Base-by-base conservation (phyloP, 1,140 invertebrate species). In the Acromyrmex echinatior region DNA sequence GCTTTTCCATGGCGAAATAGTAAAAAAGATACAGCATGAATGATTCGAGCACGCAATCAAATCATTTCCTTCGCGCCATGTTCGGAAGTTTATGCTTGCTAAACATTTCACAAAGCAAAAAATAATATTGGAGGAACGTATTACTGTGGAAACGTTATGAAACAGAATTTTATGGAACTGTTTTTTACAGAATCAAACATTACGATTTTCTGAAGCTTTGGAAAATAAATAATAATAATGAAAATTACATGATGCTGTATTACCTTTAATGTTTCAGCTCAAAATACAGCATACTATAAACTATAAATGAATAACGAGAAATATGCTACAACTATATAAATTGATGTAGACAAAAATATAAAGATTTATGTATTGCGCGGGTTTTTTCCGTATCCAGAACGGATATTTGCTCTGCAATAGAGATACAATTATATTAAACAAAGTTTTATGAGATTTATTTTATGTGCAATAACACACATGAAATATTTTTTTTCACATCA, bases 1-100 rank as follows among this genome's bases (percentile, higher is more conserved):
- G 25, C 35, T 45, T 79, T 60, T 82, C 21, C 35, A 60, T 25
- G 39, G 62, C 25, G 16, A 81, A 60, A 53, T 62, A 73, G 35
- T 82, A 73, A 68, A 73, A 25, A 66, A 65, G 16, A 18, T 16
- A 53, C 35, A 35, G 62, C 62, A 66, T 66, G 53, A 82, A 82
- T 73, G 39, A 82, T 35, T 81, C 35, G 66, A 60, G 51, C 51
- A 5, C 18, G 31, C 53, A 45, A 82, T 82, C 68, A 73, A 73
- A 82, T 82, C 79, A 73, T 28, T 56, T 49, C 49, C 66, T 49
- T 58, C 35, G 65, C 65, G 21, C 14, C 14, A 2, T 45, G 1
- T 25, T 4, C 4, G 16, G 14, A 81, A 58, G 18, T 60, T 60
- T 82, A 73, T n/a, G 39, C 16, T 25, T 35, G 31, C 10, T 73